Evolutionary conservation across 2,888 invertebrate genomes (phyloP), one percentile per base, ranked within the genome.

Genomic region (Chymomyza caudatula): DNA sequence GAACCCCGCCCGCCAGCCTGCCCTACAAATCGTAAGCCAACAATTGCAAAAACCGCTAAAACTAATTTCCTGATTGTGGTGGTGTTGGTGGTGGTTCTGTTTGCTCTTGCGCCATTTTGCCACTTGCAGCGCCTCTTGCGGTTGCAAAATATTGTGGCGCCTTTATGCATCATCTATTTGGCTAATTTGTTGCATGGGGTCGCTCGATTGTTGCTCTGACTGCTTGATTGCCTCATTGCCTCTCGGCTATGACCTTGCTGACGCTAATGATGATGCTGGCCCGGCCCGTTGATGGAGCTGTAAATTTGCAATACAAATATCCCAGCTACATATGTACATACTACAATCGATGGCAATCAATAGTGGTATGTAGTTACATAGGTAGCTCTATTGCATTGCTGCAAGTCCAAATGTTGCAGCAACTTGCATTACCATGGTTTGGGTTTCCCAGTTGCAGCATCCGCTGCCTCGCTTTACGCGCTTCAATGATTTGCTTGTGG

Each of bases 251-350:
- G 65, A 72, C 68, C 67, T 71, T 71, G 71, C 64, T 49, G 60
- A 37, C 51, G 71, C 72, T 79, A 78, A 76, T 81, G 81, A 76
- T 77, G 55, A 13, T 5, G 81, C 67, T 63, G 67, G 72, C 70
- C 56, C 59, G 60, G 23, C 54, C 57, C 59, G 67, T 69, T 69
- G 76, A 73, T 80, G 84, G 76, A 86, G 82, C 82, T 86, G 86
- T 86, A 86, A 84, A 86, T 86, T 80, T 85, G 80, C 84, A 84
- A 84, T 75, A 77, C 82, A 82, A 84, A 81, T 78, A 73, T n/a
- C n/a, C n/a, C 72, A 76, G 20, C n/a, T n/a, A n/a, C n/a, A n/a
- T n/a, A n/a, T n/a, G n/a, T n/a, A n/a, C n/a, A n/a, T n/a, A n/a
- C n/a, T n/a, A n/a, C n/a, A n/a, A 77, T 67, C 71, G 83, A 80